phyloP scores from a whole-genome alignment of 2,113 vertebrate genomes.

The Oceanodroma tethys region DNA sequence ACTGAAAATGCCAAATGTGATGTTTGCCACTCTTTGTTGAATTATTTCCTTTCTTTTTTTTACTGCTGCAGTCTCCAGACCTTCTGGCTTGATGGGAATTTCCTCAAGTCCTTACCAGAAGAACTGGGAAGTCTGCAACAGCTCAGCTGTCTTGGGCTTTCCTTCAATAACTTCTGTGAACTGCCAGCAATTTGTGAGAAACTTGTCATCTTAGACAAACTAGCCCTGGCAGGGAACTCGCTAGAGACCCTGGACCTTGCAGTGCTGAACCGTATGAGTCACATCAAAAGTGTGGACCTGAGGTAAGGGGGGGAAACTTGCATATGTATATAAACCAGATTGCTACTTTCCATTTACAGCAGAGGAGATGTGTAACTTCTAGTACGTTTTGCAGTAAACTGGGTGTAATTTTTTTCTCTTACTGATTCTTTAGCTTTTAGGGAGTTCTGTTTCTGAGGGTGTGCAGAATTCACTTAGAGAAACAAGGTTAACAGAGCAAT shows the following conservation, averaged over 20 bases:
- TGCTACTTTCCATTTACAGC: not conserved
- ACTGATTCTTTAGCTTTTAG: not conserved
- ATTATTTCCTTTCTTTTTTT: not conserved
- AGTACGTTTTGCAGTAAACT: not conserved
- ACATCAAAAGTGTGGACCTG: conserved; percentile 88
- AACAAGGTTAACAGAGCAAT: not conserved
- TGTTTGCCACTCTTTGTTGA: not conserved
- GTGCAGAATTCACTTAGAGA: not conserved
- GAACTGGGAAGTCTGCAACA: conserved; percentile 86
- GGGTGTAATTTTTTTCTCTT: not conserved
- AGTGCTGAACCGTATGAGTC: conserved; percentile 79
- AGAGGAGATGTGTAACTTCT: not conserved
- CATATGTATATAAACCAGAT: not conserved
- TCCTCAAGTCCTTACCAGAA: conserved; percentile 84
- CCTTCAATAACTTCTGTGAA: conserved; percentile 88
- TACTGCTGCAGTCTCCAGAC: conserved; percentile 83
- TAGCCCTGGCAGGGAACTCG: conserved; percentile 89
- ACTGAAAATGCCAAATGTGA: not conserved
- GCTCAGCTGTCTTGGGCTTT: conserved; percentile 87
- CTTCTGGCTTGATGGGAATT: conserved; percentile 91
- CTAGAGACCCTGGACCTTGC: conserved; percentile 81
- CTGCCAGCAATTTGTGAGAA: conserved; percentile 86
- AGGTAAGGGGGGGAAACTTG: conserved; percentile 73
- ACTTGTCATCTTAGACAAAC: conserved; percentile 81
- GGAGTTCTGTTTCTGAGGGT: not conserved